Evolutionary conservation across 2,113 vertebrate genomes (phyloP), one percentile per base, ranked within the genome.

Genomic region (Eolophus roseicapilla): DNA sequence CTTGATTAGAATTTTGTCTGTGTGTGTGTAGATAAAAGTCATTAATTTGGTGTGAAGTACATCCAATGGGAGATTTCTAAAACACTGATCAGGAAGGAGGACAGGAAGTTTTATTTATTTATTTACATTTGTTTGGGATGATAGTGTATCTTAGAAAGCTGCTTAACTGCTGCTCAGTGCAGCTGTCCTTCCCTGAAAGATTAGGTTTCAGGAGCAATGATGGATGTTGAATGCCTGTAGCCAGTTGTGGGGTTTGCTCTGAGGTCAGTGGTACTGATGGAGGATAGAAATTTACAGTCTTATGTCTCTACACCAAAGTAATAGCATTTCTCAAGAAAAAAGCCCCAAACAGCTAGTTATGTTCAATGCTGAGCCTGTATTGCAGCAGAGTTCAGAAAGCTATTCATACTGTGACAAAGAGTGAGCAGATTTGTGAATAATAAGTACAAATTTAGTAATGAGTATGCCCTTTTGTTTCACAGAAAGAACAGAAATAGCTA

Each of bases 121-220:
- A 92, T 95, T 78, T 94, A n/a, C 28, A 44, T 70, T 79, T 90
- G 62, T 91, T 90, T 94, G 35, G 52, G 82, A 62, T 97, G 84
- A 85, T 86, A 80, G 55, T 92, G 84, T 95, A 59, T 98, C 97
- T 98, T 98, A 96, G 97, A 98, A 98, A 98, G 97, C 98, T 96
- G 95, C 92, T 97, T 94, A 97, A 97, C 93, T 95, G 86, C 96
- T 97, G 93, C 94, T 91, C 82, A 67, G 69, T 91, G 97, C 98
- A 99, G 99, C 99, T 99, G 99, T 98, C 98, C 97, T 98, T 98
- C 96, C 93, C 97, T 97, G 97, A 97, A 98, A 98, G 98, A 98
- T 99, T 98, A 97, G 95, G 98, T 99, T 99, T 99, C 99, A 97
- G 96, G 88, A 97, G 97, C 97, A 97, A 68, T 99, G 98, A 99